A percentile compares a stretch with the other conserved stretches of the same genome.
These are phyloP conservation scores for Salvelinus sp. DNA, from an alignment of 2,113 vertebrate genomes.

Conservation along the genomic window DNA sequence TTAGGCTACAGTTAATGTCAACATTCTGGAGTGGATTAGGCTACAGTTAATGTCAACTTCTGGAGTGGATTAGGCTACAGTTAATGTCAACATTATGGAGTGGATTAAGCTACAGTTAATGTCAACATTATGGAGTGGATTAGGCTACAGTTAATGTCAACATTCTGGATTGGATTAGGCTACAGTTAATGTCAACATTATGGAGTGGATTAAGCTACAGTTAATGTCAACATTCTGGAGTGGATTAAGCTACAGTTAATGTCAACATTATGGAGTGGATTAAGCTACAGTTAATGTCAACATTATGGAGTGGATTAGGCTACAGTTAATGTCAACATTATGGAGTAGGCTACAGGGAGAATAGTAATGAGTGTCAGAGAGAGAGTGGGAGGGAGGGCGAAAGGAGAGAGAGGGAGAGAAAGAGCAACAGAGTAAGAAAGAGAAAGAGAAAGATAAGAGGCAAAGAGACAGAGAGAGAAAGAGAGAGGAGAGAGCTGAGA, in stretches of 20 bases:
- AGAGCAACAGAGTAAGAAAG: background rate
- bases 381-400: no score
- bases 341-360: background rate
- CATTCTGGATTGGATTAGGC: constrained; percentile 1
- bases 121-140: constrained; percentile 8
- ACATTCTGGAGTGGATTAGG: background rate
- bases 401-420: no score
- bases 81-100: constrained; percentile 12
- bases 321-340: no score
- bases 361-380: background rate
- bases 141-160: background rate
- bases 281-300: background rate
- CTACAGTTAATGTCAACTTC: constrained; percentile 9
- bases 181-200: constrained; percentile 10
- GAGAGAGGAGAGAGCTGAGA: no score
- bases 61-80: background rate
- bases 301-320: constrained; percentile 1
- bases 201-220: background rate
- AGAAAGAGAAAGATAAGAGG: background rate
- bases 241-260: background rate
- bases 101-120: background rate
- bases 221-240: constrained; percentile 10
- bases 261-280: constrained; percentile 3
- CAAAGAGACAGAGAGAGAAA: no score
- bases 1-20: background rate